A percentile compares a stretch with the other conserved stretches of the same genome.
phyloP scores from a whole-genome alignment of 1,140 invertebrate genomes.

The Drosophila nannoptera region DNA sequence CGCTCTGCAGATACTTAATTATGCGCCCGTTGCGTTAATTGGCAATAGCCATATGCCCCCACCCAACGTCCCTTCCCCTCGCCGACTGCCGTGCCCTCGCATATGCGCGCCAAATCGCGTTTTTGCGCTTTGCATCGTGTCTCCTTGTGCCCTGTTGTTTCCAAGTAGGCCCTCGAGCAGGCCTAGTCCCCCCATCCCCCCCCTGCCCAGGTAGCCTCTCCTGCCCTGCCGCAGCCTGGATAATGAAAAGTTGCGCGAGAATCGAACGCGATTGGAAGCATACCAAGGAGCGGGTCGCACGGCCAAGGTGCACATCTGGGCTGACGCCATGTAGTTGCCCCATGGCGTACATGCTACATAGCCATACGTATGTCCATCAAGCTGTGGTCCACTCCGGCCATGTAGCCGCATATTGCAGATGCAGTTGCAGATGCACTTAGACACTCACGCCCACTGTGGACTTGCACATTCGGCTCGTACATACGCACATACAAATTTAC shows the following conservation, averaged over 20 bases:
- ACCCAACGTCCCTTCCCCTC: too few species aligned
- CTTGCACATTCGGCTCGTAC: not conserved
- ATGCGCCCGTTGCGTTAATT: too few species aligned
- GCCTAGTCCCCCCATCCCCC: conserved; percentile 39
- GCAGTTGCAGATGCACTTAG: conserved; percentile 22
- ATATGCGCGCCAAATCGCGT: conserved; percentile 72
- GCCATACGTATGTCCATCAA: conserved; percentile 7
- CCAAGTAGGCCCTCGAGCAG: conserved; percentile 59
- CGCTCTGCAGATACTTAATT: too few species aligned
- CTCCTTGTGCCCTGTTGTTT: conserved; percentile 41
- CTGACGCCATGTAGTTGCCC: too few species aligned
- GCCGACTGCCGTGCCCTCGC: too few species aligned
- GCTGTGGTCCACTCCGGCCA: not conserved
- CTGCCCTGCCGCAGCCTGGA: conserved; percentile 16
- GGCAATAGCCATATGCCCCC: too few species aligned
- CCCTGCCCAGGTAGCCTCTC: conserved; percentile 38
- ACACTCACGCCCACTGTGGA: not conserved
- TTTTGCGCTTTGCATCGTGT: conserved; percentile 61
- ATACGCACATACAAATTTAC: not conserved
- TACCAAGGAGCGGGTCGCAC: too few species aligned
- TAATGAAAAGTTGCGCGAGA: conserved; percentile 7
- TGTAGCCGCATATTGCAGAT: conserved; percentile 21
- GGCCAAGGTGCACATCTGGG: too few species aligned
- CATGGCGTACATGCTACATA: conserved; percentile 10
- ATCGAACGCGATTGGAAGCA: too few species aligned